Conservation (phyloP, 2,113 vertebrate genomes). For the Pseudorasbora parva region DNA sequence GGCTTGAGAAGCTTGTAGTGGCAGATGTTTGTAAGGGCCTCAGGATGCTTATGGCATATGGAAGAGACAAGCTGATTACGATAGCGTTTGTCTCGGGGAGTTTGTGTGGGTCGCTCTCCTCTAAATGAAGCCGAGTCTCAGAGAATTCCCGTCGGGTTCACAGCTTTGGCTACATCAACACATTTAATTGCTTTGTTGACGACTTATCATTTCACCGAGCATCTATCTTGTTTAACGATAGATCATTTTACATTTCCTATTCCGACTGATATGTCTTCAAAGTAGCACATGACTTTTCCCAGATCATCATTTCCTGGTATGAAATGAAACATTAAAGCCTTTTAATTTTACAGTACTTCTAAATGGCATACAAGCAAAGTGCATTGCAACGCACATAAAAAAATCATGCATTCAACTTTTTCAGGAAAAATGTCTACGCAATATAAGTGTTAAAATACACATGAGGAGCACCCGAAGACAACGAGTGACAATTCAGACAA, state of each 20-base stretch:
- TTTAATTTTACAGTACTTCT: not conserved
- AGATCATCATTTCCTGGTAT: not conserved
- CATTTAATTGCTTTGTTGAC: not conserved
- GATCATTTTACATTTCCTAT: not conserved
- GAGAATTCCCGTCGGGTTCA: not conserved
- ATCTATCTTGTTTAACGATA: not conserved
- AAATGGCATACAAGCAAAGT: conserved; percentile 5
- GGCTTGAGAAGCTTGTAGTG: not conserved
- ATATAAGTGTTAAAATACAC: conserved; percentile 19
- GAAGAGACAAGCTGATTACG: conserved; percentile 21
- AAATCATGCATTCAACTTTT: conserved; percentile 15
- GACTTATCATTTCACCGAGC: not conserved
- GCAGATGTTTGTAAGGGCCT: conserved; percentile 39
- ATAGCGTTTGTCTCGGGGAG: conserved; percentile 7
- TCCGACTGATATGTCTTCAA: not conserved
- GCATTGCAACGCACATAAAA: not conserved
- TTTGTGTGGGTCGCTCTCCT: not conserved
- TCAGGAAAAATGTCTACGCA: not conserved
- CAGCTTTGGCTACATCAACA: conserved; percentile 8
- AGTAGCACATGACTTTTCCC: not conserved
- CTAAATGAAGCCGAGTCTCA: conserved; percentile 13
- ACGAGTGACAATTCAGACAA: not conserved
- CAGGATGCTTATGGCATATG: conserved; percentile 48
- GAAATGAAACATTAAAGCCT: not conserved
- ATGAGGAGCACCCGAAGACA: not conserved